These are phyloP conservation scores for Microplitis demolitor DNA, from an alignment of 1,140 invertebrate species.

Conservation along the genomic window DNA sequence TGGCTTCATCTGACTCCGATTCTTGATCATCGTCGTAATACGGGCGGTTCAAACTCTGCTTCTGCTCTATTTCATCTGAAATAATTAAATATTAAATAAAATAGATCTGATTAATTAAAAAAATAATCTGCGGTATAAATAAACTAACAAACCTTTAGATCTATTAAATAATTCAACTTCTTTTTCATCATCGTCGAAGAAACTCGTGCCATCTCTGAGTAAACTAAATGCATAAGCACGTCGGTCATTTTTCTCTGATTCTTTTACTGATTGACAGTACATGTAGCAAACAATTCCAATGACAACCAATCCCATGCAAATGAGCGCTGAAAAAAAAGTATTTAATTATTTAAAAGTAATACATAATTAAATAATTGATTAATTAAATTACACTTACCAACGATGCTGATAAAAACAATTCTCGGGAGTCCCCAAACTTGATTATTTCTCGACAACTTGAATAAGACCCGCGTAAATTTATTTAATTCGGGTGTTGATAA, in stretches of 20 bases:
- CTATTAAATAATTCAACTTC: conserved; percentile 69
- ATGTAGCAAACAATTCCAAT: conserved; percentile 46
- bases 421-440: conserved; percentile 74
- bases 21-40: conserved; percentile 60
- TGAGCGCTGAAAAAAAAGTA: conserved; percentile 42
- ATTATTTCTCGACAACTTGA: conserved; percentile 70
- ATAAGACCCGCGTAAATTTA: conserved; percentile 63
- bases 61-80: too few relatives aligned
- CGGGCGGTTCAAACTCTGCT: conserved; percentile 43
- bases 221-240: conserved; percentile 56
- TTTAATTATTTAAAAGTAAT: conserved; percentile 18
- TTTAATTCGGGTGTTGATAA: conserved; percentile 56
- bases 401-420: conserved; percentile 73
- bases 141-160: conserved; percentile 40
- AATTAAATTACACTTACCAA: conserved; percentile 60
- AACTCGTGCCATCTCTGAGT: conserved; percentile 51
- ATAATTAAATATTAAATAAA: too few relatives aligned
- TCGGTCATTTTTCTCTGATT: conserved; percentile 47
- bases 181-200: conserved; percentile 67
- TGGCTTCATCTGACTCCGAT: conserved; percentile 46
- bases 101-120: neutral
- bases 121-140: neutral
- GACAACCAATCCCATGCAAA: conserved; percentile 41
- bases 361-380: too few relatives aligned
- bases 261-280: conserved; percentile 54